These are phyloP conservation scores for Metacarcinus magister DNA, from an alignment of 2,888 invertebrate genomes.

Conservation along the genomic window DNA sequence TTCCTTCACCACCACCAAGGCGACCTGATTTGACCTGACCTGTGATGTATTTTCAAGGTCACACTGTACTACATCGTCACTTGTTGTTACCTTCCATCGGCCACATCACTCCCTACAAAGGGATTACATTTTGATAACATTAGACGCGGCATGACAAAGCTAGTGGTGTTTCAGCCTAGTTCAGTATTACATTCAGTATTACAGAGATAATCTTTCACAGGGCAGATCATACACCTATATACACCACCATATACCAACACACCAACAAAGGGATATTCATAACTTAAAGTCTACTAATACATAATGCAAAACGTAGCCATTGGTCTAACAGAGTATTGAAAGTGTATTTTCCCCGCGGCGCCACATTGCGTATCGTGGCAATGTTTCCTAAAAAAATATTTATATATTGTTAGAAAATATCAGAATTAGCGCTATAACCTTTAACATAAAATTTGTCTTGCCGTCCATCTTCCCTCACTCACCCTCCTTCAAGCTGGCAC, in stretches of 20 bases:
- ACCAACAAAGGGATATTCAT: background rate
- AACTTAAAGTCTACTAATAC: background rate
- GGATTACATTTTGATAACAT: background rate
- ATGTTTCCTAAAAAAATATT: background rate
- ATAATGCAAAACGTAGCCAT: background rate
- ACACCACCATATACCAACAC: background rate
- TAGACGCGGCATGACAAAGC: background rate
- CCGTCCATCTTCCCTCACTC: background rate
- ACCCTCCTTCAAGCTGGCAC: background rate
- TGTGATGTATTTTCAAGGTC: background rate
- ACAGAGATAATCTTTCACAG: background rate
- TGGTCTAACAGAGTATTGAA: background rate
- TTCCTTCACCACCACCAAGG: background rate
- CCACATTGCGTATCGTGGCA: background rate
- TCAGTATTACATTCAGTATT: slow-evolving; percentile 32
- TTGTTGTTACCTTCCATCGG: background rate
- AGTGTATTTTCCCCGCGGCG: background rate
- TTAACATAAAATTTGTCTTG: slow-evolving; percentile 1
- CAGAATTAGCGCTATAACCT: background rate
- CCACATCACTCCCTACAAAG: background rate
- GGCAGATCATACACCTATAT: background rate
- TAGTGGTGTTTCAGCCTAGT: background rate
- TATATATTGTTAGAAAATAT: background rate
- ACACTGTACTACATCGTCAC: background rate
- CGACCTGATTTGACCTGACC: background rate